phyloP scores from a whole-genome alignment of 1,140 invertebrate species.

The Drosophila santomea region DNA sequence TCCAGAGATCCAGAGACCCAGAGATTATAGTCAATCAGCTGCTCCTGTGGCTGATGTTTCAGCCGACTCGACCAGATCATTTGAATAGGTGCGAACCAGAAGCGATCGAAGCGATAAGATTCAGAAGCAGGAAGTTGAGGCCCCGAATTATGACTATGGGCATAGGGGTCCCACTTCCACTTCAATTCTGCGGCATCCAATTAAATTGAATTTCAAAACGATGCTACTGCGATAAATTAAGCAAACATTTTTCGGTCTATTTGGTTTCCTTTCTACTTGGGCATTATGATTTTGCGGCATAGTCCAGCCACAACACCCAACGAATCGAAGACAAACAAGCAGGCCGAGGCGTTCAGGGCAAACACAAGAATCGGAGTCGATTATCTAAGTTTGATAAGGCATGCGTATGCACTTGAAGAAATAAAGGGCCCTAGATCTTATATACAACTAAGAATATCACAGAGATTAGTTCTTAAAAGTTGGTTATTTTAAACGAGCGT shows the following conservation, averaged over 20 bases:
- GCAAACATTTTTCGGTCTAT: constrained; percentile 67
- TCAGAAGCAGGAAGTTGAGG: constrained; percentile 51
- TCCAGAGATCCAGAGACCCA: not conserved
- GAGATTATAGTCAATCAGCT: constrained; percentile 65
- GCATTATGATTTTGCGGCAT: constrained; percentile 34
- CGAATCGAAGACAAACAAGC: constrained; percentile 46
- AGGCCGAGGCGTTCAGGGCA: constrained; percentile 57
- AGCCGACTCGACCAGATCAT: constrained; percentile 45
- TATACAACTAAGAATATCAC: not conserved
- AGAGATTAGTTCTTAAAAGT: too few relatives aligned
- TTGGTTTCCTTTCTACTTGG: constrained; percentile 24
- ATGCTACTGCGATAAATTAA: constrained; percentile 81
- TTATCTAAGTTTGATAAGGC: constrained; percentile 74
- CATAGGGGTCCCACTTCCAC: constrained; percentile 53
- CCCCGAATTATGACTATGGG: constrained; percentile 68
- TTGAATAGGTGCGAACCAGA: constrained; percentile 76
- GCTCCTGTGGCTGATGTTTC: constrained; percentile 30
- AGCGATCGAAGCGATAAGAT: constrained; percentile 50
- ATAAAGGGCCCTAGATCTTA: not conserved
- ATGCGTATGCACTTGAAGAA: constrained; percentile 33
- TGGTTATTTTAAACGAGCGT: too few relatives aligned
- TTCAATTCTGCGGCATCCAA: constrained; percentile 61
- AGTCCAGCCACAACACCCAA: constrained; percentile 25
- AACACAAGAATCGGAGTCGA: constrained; percentile 63
- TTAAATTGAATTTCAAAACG: constrained; percentile 80